Base-by-base conservation (phyloP, 1,140 invertebrate species). In the Formica exsecta region DNA sequence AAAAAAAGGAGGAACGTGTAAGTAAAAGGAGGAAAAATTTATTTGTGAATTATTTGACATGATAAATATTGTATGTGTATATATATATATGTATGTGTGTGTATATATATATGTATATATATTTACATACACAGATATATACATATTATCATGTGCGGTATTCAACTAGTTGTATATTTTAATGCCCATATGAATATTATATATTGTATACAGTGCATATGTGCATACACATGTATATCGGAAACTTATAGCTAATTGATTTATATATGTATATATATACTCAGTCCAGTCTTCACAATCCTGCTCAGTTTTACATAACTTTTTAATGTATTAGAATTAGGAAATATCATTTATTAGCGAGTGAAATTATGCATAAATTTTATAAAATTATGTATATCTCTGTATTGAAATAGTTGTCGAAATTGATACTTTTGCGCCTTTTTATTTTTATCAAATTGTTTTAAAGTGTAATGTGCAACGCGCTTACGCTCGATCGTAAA, bases 51-150 rank as follows among this genome's bases (percentile, higher is more conserved):
- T 93, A 92, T 93, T 93, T 92, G 91, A 93, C 87, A 92, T 93
- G 92, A 93, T 89, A 93, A 93, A 93, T 93, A 93, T 90, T 93
- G 90, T 93, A 91, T 93, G 91, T 90, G 92, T 89, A 91, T 87
- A 91, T 89, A 90, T 91, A 25, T 38, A 11, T 54, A 29, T 32
- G 11, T 54, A 54, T 22, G 22, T 38, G 2, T 36, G 36, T 22
- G 22, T 22, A 59, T 16, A 32, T 89, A 91, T 25, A 38, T 38
- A 16, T 38, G 25, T 25, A 13, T 29, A 62, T 22, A 62, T 29
- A 62, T 68, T 16, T 61, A 44, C 41, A 70, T 57, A 32, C 54
- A 70, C 32, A 80, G 25, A 25, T 90, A 93, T 91, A 93, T 89
- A 93, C 88, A 93, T 92, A 93, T 91, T 90, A 91, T 92, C 85